Conservation (phyloP, 1,140 invertebrate species). For the Drosophila quadrilineata region DNA sequence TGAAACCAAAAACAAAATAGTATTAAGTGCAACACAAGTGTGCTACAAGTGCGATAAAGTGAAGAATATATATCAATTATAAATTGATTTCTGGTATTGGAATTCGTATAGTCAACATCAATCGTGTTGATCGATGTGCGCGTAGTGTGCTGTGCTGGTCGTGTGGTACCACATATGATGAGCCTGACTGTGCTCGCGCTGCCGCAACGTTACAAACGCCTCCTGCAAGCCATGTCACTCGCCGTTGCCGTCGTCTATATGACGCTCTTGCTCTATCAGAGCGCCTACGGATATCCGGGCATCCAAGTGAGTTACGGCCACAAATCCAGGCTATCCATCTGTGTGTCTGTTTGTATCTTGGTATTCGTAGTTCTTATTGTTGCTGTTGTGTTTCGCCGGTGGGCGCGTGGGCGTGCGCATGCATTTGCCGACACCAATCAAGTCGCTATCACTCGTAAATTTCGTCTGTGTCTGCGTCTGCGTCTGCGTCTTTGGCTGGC, state of each 20-base stretch:
- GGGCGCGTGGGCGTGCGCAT: too few relatives aligned
- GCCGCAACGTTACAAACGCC: slow-evolving; percentile 80
- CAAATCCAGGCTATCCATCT: too few relatives aligned
- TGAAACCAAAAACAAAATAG: too few relatives aligned
- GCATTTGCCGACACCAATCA: too few relatives aligned
- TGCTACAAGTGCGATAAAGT: background rate
- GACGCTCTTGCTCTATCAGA: slow-evolving; percentile 79
- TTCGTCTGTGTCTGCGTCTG: too few relatives aligned
- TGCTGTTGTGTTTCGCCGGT: slow-evolving; percentile 9
- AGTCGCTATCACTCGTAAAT: too few relatives aligned
- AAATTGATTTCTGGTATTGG: background rate
- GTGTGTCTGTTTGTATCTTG: too few relatives aligned
- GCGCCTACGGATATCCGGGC: slow-evolving; percentile 80
- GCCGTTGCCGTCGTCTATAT: slow-evolving; percentile 79
- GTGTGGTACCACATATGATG: slow-evolving; percentile 68
- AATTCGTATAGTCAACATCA: slow-evolving; percentile 25
- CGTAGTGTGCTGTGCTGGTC: slow-evolving; percentile 53
- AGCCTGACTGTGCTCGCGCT: slow-evolving; percentile 77
- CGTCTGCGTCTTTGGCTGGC: too few relatives aligned
- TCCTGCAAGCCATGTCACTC: slow-evolving; percentile 80
- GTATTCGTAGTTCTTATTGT: too few relatives aligned
- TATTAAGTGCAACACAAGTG: background rate
- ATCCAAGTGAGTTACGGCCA: slow-evolving; percentile 63
- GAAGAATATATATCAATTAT: too few relatives aligned
- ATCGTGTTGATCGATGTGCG: slow-evolving; percentile 56